These are phyloP conservation scores for Agrochola lota DNA, from an alignment of 2,888 invertebrate species.

Conservation along the genomic window DNA sequence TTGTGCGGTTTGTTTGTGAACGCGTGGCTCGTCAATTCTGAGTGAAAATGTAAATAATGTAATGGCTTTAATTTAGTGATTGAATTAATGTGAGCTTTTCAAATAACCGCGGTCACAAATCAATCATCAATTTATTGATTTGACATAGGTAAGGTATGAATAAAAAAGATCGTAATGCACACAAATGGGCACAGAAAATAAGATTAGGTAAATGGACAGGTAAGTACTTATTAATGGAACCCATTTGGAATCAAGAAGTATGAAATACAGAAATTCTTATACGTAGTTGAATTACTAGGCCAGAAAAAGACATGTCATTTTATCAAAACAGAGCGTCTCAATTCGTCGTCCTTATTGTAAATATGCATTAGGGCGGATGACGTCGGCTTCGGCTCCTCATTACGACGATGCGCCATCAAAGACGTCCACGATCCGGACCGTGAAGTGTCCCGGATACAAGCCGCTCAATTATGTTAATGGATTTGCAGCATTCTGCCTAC, in stretches of 20 bases:
- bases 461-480: slow-evolving; percentile 89
- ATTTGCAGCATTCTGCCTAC: slow-evolving; percentile 80
- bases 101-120: slow-evolving; percentile 59
- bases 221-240: slow-evolving; percentile 53
- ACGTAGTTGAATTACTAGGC: slow-evolving; percentile 75
- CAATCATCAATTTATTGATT: slow-evolving; percentile 45
- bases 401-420: slow-evolving; percentile 85
- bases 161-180: slow-evolving; percentile 27
- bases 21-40: slow-evolving; percentile 68
- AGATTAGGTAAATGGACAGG: slow-evolving; percentile 44
- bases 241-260: slow-evolving; percentile 72
- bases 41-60: slow-evolving; percentile 72
- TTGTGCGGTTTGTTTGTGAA: slow-evolving; percentile 74
- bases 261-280: slow-evolving; percentile 73
- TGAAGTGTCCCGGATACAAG: slow-evolving; percentile 86
- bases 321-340: slow-evolving; percentile 72
- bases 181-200: slow-evolving; percentile 24
- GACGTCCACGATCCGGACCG: slow-evolving; percentile 83
- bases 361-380: slow-evolving; percentile 85
- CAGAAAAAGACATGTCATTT: slow-evolving; percentile 74
- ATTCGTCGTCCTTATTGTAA: slow-evolving; percentile 79
- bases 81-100: slow-evolving; percentile 66
- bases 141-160: slow-evolving; percentile 1
- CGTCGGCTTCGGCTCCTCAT: slow-evolving; percentile 81
- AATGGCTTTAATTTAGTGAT: slow-evolving; percentile 74